phyloP scores from a whole-genome alignment of 2,888 invertebrate species.

The Alitta virens region DNA sequence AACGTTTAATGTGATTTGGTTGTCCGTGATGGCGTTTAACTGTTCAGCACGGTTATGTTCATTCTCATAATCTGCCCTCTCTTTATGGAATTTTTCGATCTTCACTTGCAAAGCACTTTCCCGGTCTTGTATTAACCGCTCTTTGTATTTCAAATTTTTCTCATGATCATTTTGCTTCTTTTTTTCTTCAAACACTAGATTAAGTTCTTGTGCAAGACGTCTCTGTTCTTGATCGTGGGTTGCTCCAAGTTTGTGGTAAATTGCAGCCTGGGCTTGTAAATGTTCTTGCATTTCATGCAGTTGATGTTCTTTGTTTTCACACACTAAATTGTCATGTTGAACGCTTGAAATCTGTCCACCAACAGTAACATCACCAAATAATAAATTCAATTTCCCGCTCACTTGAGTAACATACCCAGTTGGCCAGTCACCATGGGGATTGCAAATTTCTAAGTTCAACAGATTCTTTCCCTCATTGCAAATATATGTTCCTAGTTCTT shows the following conservation, averaged over 20 bases:
- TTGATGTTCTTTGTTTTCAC: too few species aligned
- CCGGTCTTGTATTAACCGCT: background rate
- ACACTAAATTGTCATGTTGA: too few species aligned
- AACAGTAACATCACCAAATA: too few species aligned
- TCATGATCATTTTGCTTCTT: slow-evolving; percentile 11
- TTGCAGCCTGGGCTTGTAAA: too few species aligned
- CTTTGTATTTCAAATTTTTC: background rate
- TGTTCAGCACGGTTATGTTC: slow-evolving; percentile 20
- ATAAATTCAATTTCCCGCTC: too few species aligned
- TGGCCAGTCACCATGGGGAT: slow-evolving; percentile 25
- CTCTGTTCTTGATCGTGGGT: slow-evolving; percentile 1
- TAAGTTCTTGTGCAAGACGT: slow-evolving; percentile 16
- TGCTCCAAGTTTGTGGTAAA: too few species aligned
- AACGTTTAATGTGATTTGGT: background rate
- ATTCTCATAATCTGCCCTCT: background rate
- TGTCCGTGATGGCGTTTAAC: background rate
- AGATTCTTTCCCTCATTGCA: slow-evolving; percentile 17
- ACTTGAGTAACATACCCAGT: background rate
- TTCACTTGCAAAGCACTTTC: background rate
- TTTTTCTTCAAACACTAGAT: too few species aligned
- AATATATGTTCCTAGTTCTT: too few species aligned
- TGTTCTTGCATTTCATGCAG: too few species aligned
- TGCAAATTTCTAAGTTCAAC: slow-evolving; percentile 27
- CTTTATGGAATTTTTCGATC: background rate
- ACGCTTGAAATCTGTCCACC: too few species aligned